These are phyloP conservation scores for Megalopta genalis DNA, from an alignment of 1,140 invertebrate genomes.

Conservation along the genomic window DNA sequence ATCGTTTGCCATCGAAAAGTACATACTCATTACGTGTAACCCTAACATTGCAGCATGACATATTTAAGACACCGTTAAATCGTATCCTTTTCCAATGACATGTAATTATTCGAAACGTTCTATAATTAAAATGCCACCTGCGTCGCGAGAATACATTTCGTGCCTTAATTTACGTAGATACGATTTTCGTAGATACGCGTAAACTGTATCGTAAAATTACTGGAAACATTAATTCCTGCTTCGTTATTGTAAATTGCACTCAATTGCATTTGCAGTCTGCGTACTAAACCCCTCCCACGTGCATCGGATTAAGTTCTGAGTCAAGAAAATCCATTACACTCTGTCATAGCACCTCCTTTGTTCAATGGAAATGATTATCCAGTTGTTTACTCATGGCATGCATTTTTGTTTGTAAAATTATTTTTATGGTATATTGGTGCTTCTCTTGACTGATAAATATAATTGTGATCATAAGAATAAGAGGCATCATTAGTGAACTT, in stretches of 20 bases:
- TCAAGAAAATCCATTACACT: constrained; percentile 28
- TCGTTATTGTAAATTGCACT: constrained; percentile 13
- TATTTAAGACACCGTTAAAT: not conserved
- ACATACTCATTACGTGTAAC: not conserved
- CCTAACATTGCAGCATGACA: constrained; percentile 15
- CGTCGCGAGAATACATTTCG: not conserved
- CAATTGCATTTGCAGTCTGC: constrained; percentile 5
- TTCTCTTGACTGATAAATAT: not conserved
- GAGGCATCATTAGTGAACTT: not conserved
- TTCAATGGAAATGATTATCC: constrained; percentile 3
- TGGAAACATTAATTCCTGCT: not conserved
- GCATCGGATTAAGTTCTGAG: constrained; percentile 23
- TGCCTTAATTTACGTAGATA: not conserved
- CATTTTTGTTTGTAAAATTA: not conserved
- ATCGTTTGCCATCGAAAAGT: not conserved
- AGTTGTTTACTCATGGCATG: not conserved
- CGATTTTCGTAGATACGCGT: not conserved
- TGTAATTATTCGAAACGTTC: not conserved
- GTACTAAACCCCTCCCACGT: not conserved
- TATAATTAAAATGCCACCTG: not conserved
- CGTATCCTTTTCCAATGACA: constrained; percentile 30
- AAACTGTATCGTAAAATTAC: not conserved
- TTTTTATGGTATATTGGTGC: not conserved
- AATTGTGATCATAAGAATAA: not conserved
- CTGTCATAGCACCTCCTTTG: constrained; percentile 9